These are phyloP conservation scores for Troides oblongomaculatus DNA, from an alignment of 2,888 invertebrate genomes.

Conservation along the genomic window DNA sequence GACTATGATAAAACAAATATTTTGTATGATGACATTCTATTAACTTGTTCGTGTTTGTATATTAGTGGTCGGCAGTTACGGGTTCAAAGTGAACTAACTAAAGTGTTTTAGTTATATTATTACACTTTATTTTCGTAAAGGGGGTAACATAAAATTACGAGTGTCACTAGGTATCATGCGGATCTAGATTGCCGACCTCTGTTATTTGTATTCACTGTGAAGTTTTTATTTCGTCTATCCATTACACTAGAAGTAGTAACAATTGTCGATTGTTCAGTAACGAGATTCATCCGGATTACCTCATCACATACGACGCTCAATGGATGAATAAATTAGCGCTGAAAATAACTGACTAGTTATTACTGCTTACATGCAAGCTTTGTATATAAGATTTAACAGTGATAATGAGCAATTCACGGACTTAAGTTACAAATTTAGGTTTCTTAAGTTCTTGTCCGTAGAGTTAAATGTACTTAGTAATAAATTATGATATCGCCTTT, in stretches of 20 bases:
- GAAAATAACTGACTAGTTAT: slow-evolving; percentile 11
- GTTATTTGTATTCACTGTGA: background rate
- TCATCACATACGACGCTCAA: slow-evolving; percentile 21
- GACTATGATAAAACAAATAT: too few species aligned
- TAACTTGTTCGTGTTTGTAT: too few species aligned
- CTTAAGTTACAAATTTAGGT: background rate
- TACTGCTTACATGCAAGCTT: slow-evolving; percentile 5
- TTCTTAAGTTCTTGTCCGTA: too few species aligned
- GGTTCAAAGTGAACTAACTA: too few species aligned
- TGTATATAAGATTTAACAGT: background rate
- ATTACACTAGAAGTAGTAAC: slow-evolving; percentile 6
- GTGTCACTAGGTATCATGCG: too few species aligned
- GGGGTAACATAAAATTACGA: too few species aligned
- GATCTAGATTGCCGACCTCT: too few species aligned
- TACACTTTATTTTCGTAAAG: too few species aligned
- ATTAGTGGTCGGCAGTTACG: too few species aligned
- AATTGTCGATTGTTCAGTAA: slow-evolving; percentile 27
- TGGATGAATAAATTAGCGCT: slow-evolving; percentile 22
- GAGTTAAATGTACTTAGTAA: too few species aligned
- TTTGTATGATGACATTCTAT: too few species aligned
- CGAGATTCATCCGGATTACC: slow-evolving; percentile 29
- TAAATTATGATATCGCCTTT: background rate
- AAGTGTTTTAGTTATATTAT: too few species aligned
- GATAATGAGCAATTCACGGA: background rate
- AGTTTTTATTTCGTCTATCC: slow-evolving; percentile 14